These are phyloP conservation scores for Drosophila kohkoa DNA, from an alignment of 1,140 invertebrate species.

Conservation along the genomic window DNA sequence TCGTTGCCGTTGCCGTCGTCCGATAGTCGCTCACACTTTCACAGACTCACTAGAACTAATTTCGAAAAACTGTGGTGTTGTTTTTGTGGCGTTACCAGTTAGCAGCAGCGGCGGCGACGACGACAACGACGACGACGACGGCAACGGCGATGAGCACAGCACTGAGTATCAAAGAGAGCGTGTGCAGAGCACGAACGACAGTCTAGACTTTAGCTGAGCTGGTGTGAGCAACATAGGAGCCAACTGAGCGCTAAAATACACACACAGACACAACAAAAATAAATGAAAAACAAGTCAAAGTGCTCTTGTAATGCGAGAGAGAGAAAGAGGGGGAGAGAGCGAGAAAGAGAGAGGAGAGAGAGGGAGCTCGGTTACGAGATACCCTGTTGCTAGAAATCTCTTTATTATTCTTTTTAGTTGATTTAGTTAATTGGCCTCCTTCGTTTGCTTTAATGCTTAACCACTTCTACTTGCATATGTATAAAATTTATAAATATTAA, in stretches of 20 bases:
- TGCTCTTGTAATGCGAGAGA: too few species aligned
- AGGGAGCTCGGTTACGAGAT: too few species aligned
- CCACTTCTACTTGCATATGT: too few species aligned
- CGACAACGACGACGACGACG: slow-evolving; percentile 1
- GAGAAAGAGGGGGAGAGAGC: too few species aligned
- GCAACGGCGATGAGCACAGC: slow-evolving; percentile 39
- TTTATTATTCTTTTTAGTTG: too few species aligned
- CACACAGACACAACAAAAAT: slow-evolving; percentile 11
- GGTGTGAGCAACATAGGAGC: slow-evolving; percentile 39
- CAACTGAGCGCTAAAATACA: slow-evolving; percentile 42
- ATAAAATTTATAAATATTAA: background rate
- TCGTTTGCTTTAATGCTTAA: too few species aligned
- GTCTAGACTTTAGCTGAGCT: slow-evolving; percentile 43
- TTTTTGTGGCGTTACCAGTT: slow-evolving; percentile 71
- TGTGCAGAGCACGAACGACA: slow-evolving; percentile 28
- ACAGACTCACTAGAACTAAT: slow-evolving; percentile 84
- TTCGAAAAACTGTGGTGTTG: slow-evolving; percentile 81
- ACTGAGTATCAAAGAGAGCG: slow-evolving; percentile 50
- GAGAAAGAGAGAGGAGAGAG: too few species aligned
- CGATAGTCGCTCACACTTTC: slow-evolving; percentile 83
- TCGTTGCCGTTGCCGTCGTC: slow-evolving; percentile 45
- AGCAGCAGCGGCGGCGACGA: slow-evolving; percentile 22
- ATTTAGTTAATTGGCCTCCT: too few species aligned
- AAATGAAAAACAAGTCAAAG: slow-evolving; percentile 6
- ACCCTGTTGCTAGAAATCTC: too few species aligned